These are phyloP conservation scores for Sylvietta virens DNA, from an alignment of 2,113 vertebrate genomes.

Conservation along the genomic window DNA sequence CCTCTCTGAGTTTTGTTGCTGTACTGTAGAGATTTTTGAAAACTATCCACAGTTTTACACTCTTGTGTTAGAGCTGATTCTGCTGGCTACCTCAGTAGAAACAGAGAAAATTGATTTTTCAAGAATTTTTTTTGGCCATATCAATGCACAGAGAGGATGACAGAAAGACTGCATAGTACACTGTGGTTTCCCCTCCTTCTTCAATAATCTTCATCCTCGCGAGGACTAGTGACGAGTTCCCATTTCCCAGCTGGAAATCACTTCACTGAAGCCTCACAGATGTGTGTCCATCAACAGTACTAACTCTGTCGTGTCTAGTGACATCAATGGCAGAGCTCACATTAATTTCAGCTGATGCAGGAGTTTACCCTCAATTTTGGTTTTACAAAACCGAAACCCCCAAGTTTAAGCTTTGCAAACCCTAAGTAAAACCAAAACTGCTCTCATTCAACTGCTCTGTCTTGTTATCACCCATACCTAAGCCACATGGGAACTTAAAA, in stretches of 20 bases:
- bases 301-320: not conserved
- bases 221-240: not conserved
- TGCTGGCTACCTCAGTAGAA: not conserved
- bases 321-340: not conserved
- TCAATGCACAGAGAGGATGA: not conserved
- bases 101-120: not conserved
- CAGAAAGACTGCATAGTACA: not conserved
- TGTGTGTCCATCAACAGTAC: not conserved
- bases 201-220: not conserved
- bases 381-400: not conserved
- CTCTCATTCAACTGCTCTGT: not conserved
- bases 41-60: not conserved
- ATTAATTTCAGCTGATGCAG: not conserved
- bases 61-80: not conserved
- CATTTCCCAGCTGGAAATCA: not conserved
- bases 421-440: not conserved
- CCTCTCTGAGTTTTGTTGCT: not conserved
- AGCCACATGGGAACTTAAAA: not conserved
- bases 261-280: not conserved
- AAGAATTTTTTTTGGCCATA: not conserved
- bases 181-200: not conserved
- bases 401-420: not conserved
- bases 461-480: not conserved
- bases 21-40: not conserved
- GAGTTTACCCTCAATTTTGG: not conserved